Percentiles rank a stretch among this genome's conserved stretches.
Evolutionary conservation across 2,797 vertebrate species (phyloP).

Genomic region (Cynopterus sphinx): DNA sequence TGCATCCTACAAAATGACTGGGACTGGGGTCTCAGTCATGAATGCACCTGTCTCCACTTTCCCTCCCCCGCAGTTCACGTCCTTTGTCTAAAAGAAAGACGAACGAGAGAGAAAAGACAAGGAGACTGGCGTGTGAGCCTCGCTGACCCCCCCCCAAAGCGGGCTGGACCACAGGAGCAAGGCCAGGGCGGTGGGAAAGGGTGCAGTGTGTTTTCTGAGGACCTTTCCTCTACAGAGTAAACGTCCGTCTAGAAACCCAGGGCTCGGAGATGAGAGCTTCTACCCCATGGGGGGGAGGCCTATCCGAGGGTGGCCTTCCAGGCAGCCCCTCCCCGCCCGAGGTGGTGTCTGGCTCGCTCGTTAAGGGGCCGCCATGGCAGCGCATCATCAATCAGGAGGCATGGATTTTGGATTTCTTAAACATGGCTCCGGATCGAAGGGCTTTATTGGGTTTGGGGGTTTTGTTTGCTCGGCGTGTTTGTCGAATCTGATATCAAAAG

Average conservation of each 20-base stretch:
- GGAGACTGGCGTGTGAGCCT: not conserved
- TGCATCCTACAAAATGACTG: not conserved
- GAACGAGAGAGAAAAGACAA: not conserved
- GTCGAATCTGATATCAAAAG: slow-evolving; percentile 35
- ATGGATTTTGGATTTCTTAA: slow-evolving; percentile 20
- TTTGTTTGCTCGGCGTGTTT: not conserved
- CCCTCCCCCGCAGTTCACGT: not conserved
- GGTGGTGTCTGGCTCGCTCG: not conserved
- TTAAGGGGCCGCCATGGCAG: not conserved
- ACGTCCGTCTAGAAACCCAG: not conserved
- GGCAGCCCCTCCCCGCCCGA: not conserved
- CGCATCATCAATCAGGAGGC: not conserved
- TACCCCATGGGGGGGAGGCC: accelerated
- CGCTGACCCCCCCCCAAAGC: not conserved
- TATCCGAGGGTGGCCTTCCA: not conserved
- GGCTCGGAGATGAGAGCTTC: not conserved
- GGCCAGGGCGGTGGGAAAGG: not conserved
- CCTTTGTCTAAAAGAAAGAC: not conserved
- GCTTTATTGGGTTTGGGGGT: slow-evolving; percentile 7
- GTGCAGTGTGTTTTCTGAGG: not conserved
- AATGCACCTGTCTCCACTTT: not conserved
- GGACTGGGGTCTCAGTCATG: not conserved
- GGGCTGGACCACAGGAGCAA: not conserved
- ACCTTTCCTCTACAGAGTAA: not conserved
- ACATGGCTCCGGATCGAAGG: not conserved